These are phyloP conservation scores for Tichodroma muraria DNA, from an alignment of 2,113 vertebrate species.

Conservation along the genomic window DNA sequence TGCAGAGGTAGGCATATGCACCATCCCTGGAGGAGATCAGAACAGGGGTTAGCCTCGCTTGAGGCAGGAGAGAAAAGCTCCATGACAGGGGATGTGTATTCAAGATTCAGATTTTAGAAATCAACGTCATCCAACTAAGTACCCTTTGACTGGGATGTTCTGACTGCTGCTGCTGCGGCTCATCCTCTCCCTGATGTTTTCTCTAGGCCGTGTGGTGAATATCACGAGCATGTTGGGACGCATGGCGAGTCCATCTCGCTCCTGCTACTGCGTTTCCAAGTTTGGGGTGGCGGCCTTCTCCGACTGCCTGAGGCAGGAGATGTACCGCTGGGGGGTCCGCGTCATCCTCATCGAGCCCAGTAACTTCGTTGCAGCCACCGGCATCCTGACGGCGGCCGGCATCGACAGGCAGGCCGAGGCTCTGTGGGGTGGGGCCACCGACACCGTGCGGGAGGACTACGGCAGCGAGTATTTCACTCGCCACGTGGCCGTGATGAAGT, in stretches of 20 bases:
- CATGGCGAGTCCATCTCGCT: slow-evolving; percentile 75
- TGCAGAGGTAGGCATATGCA: neutral
- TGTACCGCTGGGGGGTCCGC: slow-evolving; percentile 82
- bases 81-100: neutral
- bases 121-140: neutral
- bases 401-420: slow-evolving; percentile 68
- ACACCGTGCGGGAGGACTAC: slow-evolving; percentile 72
- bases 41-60: neutral
- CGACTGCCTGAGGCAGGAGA: slow-evolving; percentile 85
- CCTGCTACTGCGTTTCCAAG: slow-evolving; percentile 84
- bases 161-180: neutral
- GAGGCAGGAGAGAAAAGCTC: neutral
- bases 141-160: neutral
- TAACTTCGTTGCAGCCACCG: slow-evolving; percentile 80
- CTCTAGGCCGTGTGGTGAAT: slow-evolving; percentile 82
- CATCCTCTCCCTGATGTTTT: neutral
- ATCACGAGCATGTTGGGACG: slow-evolving; percentile 79
- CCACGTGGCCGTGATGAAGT: slow-evolving; percentile 72
- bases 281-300: slow-evolving; percentile 84
- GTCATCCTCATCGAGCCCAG: slow-evolving; percentile 81
- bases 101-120: neutral
- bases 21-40: neutral
- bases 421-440: slow-evolving; percentile 73
- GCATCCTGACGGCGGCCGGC: slow-evolving; percentile 70
- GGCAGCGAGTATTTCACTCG: slow-evolving; percentile 72